These are phyloP conservation scores for Oophaga sylvatica DNA, from an alignment of 2,797 vertebrate species.

Conservation along the genomic window DNA sequence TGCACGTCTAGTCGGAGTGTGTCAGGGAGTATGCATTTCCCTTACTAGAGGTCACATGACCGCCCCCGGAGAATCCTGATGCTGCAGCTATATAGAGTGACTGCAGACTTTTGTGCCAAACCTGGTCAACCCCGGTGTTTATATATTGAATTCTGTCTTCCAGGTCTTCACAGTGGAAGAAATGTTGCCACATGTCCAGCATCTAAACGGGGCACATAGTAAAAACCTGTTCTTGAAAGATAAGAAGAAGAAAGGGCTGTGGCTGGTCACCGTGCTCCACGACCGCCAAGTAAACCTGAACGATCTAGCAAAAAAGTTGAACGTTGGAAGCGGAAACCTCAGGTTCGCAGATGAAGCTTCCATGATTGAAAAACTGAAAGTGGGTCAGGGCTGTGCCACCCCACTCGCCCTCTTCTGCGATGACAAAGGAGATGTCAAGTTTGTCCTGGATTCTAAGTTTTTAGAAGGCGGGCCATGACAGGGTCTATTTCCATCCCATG, in stretches of 20 bases:
- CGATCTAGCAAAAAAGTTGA: constrained; percentile 86
- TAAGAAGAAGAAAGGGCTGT: constrained; percentile 92
- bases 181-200: constrained; percentile 91
- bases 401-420: constrained; percentile 89
- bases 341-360: constrained; percentile 85
- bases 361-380: constrained; percentile 89
- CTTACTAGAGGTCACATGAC: too few relatives aligned
- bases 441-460: constrained; percentile 86
- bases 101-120: background rate
- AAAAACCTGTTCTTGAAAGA: constrained; percentile 96
- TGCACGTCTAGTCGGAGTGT: too few relatives aligned
- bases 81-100: too few relatives aligned
- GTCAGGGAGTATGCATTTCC: too few relatives aligned
- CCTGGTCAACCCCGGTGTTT: background rate
- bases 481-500: constrained; percentile 91
- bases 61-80: too few relatives aligned
- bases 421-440: constrained; percentile 78
- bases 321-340: constrained; percentile 86
- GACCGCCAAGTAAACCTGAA: constrained; percentile 86
- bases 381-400: constrained; percentile 87
- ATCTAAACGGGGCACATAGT: constrained; percentile 81
- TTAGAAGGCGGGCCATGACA: constrained; percentile 80
- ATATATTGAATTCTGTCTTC: constrained; percentile 46
- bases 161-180: constrained; percentile 95
- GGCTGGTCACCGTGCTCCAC: constrained; percentile 86